A percentile compares a stretch with the other conserved stretches of the same genome.
phyloP scores from a whole-genome alignment of 2,888 invertebrate genomes.

The Chaetogeoica ovagalla region DNA sequence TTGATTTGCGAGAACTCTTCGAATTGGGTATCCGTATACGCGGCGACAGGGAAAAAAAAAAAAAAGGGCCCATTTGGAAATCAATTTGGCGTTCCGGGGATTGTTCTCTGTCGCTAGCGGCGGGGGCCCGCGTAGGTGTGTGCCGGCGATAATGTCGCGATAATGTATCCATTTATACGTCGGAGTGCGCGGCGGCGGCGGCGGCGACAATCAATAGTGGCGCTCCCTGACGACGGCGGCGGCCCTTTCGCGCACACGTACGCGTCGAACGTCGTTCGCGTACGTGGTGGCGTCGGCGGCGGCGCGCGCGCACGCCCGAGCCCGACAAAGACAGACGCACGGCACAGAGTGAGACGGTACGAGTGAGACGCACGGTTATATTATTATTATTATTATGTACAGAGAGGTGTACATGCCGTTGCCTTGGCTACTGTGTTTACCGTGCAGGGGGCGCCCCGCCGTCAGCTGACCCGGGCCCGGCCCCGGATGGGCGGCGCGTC shows the following conservation, averaged over 20 bases:
- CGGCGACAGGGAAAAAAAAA: not conserved
- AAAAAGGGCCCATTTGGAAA: constrained; percentile 8
- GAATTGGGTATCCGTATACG: too few relatives aligned
- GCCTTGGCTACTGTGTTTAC: constrained; percentile 50
- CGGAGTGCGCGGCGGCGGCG: constrained; percentile 23
- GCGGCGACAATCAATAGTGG: constrained; percentile 40
- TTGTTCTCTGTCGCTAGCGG: not conserved
- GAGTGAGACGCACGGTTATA: not conserved
- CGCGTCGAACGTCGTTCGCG: not conserved
- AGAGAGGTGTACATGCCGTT: constrained; percentile 40
- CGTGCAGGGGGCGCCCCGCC: constrained; percentile 45
- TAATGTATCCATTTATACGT: constrained; percentile 50
- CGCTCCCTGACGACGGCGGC: constrained; percentile 42
- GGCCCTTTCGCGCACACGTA: not conserved
- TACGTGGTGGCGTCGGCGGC: not conserved
- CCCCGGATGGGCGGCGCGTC: constrained; percentile 44
- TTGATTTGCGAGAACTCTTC: too few relatives aligned
- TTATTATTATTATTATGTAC: too few relatives aligned
- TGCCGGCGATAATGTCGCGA: constrained; percentile 49
- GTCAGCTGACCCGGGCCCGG: constrained; percentile 49
- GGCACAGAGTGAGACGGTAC: too few relatives aligned
- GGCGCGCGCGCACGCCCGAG: not conserved
- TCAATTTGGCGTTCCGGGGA: constrained; percentile 30
- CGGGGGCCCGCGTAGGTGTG: constrained; percentile 38
- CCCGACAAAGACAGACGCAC: not conserved